A percentile compares a stretch with the other conserved stretches of the same genome.
Conservation (phyloP, 2,797 vertebrate genomes). For the Coregonus ussuriensis region DNA sequence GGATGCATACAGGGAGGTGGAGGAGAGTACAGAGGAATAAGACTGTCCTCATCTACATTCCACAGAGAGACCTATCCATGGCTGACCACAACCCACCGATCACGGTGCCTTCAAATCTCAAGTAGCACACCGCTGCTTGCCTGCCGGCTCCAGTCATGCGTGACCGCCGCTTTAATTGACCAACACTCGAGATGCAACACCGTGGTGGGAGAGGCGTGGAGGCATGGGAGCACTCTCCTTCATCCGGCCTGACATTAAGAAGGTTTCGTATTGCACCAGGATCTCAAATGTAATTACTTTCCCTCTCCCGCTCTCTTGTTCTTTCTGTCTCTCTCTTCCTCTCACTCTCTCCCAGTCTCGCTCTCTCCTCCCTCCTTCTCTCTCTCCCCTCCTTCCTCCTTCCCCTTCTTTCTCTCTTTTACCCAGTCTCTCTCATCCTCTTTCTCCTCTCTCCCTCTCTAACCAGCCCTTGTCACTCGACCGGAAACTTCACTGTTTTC, state of each 20-base stretch:
- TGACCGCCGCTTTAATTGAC: conserved; percentile 52
- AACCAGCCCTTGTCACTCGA: conserved; percentile 47
- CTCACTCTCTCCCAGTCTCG: background rate
- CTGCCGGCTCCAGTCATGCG: conserved; percentile 40
- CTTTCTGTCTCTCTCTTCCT: background rate
- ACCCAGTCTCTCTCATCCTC: no score
- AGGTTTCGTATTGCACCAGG: conserved; percentile 52
- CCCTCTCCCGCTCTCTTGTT: conserved; percentile 43
- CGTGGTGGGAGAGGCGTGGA: conserved; percentile 10
- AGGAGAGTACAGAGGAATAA: background rate
- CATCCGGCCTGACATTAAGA: conserved; percentile 45
- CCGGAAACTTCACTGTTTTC: conserved; percentile 46
- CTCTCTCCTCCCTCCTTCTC: background rate
- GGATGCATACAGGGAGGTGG: background rate
- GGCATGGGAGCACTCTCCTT: conserved; percentile 37
- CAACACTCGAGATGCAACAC: conserved; percentile 45
- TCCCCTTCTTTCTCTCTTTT: conserved; percentile 32
- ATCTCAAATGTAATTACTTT: conserved; percentile 55
- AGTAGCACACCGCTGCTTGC: conserved; percentile 17
- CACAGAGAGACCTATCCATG: conserved; percentile 42
- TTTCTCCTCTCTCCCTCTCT: conserved; percentile 29
- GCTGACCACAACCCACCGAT: conserved; percentile 35
- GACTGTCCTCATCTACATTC: conserved; percentile 30
- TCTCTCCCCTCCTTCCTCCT: conserved; percentile 27
- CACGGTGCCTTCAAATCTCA: conserved; percentile 16